phyloP scores from a whole-genome alignment of 2,888 invertebrate genomes.

The Lissonota sp. region DNA sequence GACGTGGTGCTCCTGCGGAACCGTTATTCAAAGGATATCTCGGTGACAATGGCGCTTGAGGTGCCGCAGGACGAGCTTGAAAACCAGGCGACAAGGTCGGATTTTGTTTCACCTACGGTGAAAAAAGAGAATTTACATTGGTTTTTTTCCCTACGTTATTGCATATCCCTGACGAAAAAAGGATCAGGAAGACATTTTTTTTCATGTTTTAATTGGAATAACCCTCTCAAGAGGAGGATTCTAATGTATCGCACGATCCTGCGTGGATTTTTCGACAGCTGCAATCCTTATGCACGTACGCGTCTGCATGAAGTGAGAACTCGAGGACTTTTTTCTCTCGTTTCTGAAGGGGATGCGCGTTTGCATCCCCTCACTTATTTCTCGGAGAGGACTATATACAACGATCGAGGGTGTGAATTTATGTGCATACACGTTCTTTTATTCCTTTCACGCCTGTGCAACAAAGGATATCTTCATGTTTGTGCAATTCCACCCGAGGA shows the following conservation, averaged over 20 bases:
- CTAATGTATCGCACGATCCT: background rate
- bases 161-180: too few relatives aligned
- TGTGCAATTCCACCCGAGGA: background rate
- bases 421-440: conserved; percentile 27
- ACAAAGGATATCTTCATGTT: background rate
- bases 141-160: too few relatives aligned
- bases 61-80: conserved; percentile 75
- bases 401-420: conserved; percentile 33
- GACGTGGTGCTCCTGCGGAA: conserved; percentile 83
- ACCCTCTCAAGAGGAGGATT: background rate
- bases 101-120: conserved; percentile 74
- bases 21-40: conserved; percentile 76
- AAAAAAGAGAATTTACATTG: conserved; percentile 39
- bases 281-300: background rate
- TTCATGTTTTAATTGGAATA: too few relatives aligned
- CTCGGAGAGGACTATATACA: background rate
- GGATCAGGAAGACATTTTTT: too few relatives aligned
- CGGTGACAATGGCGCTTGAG: conserved; percentile 71
- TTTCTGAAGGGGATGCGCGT: conserved; percentile 9
- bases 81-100: conserved; percentile 68
- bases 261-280: conserved; percentile 1
- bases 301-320: conserved; percentile 3
- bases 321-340: conserved; percentile 18
- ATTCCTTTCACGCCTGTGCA: background rate
- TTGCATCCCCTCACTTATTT: conserved; percentile 18